These are phyloP conservation scores for Idris sp. DNA, from an alignment of 1,140 invertebrate genomes.

Conservation along the genomic window DNA sequence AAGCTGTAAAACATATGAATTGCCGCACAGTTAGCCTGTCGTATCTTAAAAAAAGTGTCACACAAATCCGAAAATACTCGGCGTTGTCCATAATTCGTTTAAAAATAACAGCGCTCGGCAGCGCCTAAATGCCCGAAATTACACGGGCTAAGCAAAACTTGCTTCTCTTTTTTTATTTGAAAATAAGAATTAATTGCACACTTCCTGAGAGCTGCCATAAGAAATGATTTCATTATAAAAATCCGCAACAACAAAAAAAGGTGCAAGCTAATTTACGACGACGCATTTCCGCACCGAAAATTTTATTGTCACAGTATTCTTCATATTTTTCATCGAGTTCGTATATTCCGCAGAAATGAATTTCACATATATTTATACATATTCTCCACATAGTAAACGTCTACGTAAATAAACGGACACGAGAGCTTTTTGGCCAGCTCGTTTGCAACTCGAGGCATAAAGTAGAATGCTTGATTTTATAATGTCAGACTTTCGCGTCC, in stretches of 20 bases:
- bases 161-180: conserved; percentile 1
- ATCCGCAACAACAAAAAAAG: too few species aligned
- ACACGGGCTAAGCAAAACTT: conserved; percentile 9
- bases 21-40: not conserved
- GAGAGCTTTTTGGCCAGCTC: conserved; percentile 28
- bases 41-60: conserved; percentile 20
- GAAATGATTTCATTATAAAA: conserved; percentile 60
- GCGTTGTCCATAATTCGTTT: conserved; percentile 43
- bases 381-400: conserved; percentile 45
- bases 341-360: conserved; percentile 54
- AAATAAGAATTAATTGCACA: conserved; percentile 57
- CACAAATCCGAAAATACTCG: conserved; percentile 39
- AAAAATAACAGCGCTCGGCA: conserved; percentile 39
- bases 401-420: conserved; percentile 39
- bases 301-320: conserved; percentile 53
- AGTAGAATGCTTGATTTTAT: conserved; percentile 26
- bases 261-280: conserved; percentile 41
- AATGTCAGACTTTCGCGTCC: conserved; percentile 27
- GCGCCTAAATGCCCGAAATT: conserved; percentile 40
- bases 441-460: conserved; percentile 29
- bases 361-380: conserved; percentile 42
- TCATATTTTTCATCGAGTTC: conserved; percentile 53
- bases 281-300: conserved; percentile 40
- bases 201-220: conserved; percentile 49
- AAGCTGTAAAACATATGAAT: too few species aligned